Percentiles rank a stretch among this genome's conserved stretches.
These are phyloP conservation scores for Pseudopipra pipra DNA, from an alignment of 2,113 vertebrate species.

Conservation along the genomic window DNA sequence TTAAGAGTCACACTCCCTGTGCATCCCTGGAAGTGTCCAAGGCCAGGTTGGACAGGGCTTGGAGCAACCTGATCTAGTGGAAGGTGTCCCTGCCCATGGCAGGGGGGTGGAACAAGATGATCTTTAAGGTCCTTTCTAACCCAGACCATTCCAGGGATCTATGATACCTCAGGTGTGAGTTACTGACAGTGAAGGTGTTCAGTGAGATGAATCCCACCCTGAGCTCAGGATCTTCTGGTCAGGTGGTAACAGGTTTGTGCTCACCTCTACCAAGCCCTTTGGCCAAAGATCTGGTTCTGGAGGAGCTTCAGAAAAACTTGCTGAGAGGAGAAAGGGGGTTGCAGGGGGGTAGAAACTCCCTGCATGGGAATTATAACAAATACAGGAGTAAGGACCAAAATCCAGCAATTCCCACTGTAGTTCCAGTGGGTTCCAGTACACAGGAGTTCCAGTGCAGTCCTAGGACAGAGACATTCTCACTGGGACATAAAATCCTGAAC, in stretches of 20 bases:
- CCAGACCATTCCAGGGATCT: too few species aligned
- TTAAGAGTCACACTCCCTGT: neutral
- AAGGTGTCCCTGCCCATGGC: neutral
- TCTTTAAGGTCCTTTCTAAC: neutral
- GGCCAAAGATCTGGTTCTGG: neutral
- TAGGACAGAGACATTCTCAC: neutral
- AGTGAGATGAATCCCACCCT: neutral
- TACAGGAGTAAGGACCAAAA: neutral
- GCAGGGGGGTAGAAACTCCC: neutral
- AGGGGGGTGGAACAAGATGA: neutral
- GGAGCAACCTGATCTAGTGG: neutral
- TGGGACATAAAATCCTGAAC: neutral
- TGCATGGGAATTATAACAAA: neutral
- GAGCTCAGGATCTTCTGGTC: neutral
- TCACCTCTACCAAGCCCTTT: neutral
- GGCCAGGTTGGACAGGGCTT: accelerated
- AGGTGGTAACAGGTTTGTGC: neutral
- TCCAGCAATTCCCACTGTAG: neutral
- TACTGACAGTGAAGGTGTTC: neutral
- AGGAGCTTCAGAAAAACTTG: neutral
- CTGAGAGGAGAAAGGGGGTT: neutral
- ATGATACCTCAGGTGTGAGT: neutral
- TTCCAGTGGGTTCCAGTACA: too few species aligned
- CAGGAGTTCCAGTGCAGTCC: too few species aligned
- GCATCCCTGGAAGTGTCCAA: neutral